These are phyloP conservation scores for Ennomos fuscantarius DNA, from an alignment of 2,888 invertebrate genomes.

Conservation along the genomic window DNA sequence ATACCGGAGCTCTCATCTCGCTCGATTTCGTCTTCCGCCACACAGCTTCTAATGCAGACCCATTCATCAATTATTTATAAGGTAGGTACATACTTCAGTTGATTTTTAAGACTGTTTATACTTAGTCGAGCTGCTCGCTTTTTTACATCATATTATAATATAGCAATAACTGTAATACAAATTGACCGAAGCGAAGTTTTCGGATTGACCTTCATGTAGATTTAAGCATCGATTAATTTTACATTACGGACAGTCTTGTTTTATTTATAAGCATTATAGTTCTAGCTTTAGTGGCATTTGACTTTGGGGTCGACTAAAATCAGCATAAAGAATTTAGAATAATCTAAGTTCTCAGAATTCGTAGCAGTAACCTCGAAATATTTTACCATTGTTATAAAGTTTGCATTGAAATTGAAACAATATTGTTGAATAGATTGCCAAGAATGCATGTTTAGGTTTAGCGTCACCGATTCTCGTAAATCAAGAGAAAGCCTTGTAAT, in stretches of 20 bases:
- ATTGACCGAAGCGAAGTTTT: slow-evolving; percentile 39
- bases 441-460: slow-evolving; percentile 45
- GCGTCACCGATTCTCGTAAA: slow-evolving; percentile 43
- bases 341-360: not conserved
- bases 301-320: slow-evolving; percentile 14
- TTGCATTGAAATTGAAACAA: slow-evolving; percentile 27
- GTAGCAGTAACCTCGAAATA: slow-evolving; percentile 17
- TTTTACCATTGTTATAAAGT: slow-evolving; percentile 12
- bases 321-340: not conserved
- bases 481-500: slow-evolving; percentile 42
- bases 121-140: slow-evolving; percentile 37
- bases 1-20: slow-evolving; percentile 60
- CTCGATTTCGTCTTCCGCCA: slow-evolving; percentile 71
- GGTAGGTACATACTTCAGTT: slow-evolving; percentile 54
- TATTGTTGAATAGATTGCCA: slow-evolving; percentile 45
- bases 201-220: slow-evolving; percentile 41
- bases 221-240: slow-evolving; percentile 31
- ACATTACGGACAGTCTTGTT: slow-evolving; percentile 30
- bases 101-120: slow-evolving; percentile 58
- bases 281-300: slow-evolving; percentile 25
- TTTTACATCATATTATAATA: slow-evolving; percentile 43
- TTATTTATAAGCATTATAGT: slow-evolving; percentile 35
- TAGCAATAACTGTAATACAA: slow-evolving; percentile 51
- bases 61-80: slow-evolving; percentile 74
- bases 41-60: slow-evolving; percentile 53